Percentiles rank a stretch among this genome's conserved stretches.
Conservation (phyloP, 1,140 invertebrate species). For the Cataglyphis hispanica region DNA sequence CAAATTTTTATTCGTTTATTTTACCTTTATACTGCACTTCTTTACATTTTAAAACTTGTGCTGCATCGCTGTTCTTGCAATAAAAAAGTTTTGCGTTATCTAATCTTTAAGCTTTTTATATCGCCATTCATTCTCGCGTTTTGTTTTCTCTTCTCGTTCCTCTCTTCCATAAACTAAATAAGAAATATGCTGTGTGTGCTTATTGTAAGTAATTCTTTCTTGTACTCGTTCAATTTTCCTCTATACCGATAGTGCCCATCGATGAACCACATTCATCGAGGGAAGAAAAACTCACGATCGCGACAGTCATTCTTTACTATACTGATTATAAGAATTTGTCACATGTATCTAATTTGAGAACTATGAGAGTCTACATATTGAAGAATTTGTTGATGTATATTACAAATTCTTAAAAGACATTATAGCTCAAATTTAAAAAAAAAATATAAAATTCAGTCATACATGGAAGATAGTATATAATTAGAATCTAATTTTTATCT, state of each 20-base stretch:
- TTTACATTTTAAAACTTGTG: not conserved
- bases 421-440: not conserved
- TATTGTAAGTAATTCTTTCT: slow-evolving; percentile 28
- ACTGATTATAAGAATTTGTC: not conserved
- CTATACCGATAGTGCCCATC: slow-evolving; percentile 10
- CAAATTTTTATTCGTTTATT: not conserved
- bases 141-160: not conserved
- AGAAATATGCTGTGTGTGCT: slow-evolving; percentile 32
- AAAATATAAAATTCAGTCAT: not conserved
- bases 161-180: not conserved
- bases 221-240: slow-evolving; percentile 39
- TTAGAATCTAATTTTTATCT: no score
- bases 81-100: slow-evolving; percentile 41
- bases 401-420: not conserved
- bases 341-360: not conserved
- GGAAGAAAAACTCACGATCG: not conserved
- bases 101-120: slow-evolving; percentile 1
- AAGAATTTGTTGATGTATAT: not conserved
- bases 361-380: not conserved
- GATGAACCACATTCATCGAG: slow-evolving; percentile 31
- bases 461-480: not conserved
- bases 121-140: not conserved
- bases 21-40: not conserved
- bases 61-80: not conserved
- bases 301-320: not conserved